Evolutionary conservation across 2,888 invertebrate genomes (phyloP), one percentile per base, ranked within the genome.

Genomic region (Microchrysa polita): DNA sequence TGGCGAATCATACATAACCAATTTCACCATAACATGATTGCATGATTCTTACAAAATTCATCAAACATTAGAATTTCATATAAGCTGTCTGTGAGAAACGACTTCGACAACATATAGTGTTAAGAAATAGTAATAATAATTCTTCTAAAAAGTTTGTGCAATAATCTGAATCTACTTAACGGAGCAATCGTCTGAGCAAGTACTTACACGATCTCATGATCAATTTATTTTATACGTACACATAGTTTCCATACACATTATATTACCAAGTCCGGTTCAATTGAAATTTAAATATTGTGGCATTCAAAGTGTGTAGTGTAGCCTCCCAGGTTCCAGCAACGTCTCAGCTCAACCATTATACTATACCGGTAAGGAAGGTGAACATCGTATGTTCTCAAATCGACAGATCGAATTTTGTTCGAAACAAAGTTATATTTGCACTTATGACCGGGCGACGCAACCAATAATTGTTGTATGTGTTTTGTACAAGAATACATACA

Each of bases 201-300:
- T 16, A 16, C 40, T 40, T 40, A 23, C 40, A 40, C 40, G 40
- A 61, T 61, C 27, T 34, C 61, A 61, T 61, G 61, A 34, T 61
- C 61, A 23, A 61, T 59, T 23, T 23, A 59, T 59, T n/a, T n/a
- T n/a, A 16, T 60, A 27, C 23, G 14, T 40, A 59, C 23, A 59
- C 59, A 59, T 22, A 59, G 14, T 20, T 9, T 34, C 7, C 27
- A 7, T 34, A 34, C 27, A 34, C 27, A 34, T 34, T 34, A 34
- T 34, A 34, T 34, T 34, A 34, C 27, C 27, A 16, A 23, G 55
- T 16, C 55, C 18, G 61, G 61, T 61, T 61, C 61, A 40, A 61
- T 61, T 61, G 61, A 61, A 61, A 61, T 61, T 61, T 61, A 61
- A 61, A 61, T 61, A 61, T 61, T 40, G 40, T 61, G 61, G 61